A percentile compares a stretch with the other conserved stretches of the same genome.
Evolutionary conservation across 2,113 vertebrate genomes (phyloP).

Genomic region (Ellobius talpinus): DNA sequence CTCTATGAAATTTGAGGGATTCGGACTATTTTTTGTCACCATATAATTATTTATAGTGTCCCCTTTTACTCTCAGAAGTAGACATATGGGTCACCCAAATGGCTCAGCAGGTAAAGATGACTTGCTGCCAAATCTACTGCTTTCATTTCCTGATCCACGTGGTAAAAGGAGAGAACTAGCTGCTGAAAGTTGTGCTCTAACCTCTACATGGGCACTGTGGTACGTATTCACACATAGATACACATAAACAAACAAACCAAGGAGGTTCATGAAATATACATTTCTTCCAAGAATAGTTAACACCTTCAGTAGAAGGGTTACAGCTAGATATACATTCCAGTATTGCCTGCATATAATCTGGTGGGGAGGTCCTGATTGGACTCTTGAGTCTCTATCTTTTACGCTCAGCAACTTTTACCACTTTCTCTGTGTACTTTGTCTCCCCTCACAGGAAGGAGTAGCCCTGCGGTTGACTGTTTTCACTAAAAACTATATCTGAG

Average conservation of each 20-base stretch:
- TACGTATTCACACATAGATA: neutral
- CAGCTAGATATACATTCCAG: neutral
- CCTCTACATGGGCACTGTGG: neutral
- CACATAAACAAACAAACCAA: neutral
- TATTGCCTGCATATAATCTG: neutral
- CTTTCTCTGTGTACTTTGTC: neutral
- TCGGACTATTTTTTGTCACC: neutral
- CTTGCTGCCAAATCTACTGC: neutral
- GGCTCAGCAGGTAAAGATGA: neutral
- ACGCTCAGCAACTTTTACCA: neutral
- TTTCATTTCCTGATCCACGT: neutral
- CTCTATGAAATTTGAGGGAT: neutral
- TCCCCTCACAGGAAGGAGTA: neutral
- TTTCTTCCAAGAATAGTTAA: neutral
- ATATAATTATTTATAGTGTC: neutral
- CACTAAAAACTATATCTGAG: neutral
- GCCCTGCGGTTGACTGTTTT: neutral
- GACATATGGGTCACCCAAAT: neutral
- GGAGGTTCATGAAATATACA: neutral
- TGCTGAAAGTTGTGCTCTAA: neutral
- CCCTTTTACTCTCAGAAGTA: slow-evolving; percentile 8
- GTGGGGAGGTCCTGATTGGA: neutral
- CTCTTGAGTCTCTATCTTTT: neutral
- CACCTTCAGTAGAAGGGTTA: neutral
- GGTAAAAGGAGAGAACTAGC: neutral